Conservation (phyloP, 2,113 vertebrate genomes). For the Neodon shergylaensis region DNA sequence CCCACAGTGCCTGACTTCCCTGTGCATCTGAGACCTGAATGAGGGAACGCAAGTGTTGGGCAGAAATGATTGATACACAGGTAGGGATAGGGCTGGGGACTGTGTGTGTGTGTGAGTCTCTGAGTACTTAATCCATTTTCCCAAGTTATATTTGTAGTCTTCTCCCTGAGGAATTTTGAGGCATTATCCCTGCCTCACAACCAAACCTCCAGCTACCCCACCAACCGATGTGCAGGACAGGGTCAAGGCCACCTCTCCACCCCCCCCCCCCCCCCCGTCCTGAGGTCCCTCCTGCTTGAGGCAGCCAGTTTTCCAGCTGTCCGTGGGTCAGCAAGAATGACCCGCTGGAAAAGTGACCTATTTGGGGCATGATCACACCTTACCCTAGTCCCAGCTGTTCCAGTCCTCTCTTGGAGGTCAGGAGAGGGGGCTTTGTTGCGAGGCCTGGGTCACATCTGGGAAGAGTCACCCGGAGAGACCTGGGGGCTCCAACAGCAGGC, state of each 20-base stretch:
- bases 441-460: background rate
- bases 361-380: conserved; percentile 14
- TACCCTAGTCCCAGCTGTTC: background rate
- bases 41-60: background rate
- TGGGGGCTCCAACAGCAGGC: background rate
- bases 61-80: background rate
- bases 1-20: background rate
- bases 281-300: background rate
- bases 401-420: background rate
- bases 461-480: background rate
- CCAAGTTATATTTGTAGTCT: background rate
- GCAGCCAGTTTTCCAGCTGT: conserved; percentile 36
- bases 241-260: background rate
- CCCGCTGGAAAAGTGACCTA: conserved; percentile 56
- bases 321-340: conserved; percentile 67
- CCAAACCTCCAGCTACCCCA: background rate
- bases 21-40: background rate
- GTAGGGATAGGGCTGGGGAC: background rate
- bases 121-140: background rate
- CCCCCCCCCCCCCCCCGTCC: background rate
- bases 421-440: background rate
- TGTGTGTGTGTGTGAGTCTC: too few relatives aligned
- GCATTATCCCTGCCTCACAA: background rate
- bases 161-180: background rate
- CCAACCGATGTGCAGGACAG: background rate